Percentiles rank a stretch among this genome's conserved stretches.
Conservation (phyloP, 1,140 invertebrate species). For the Chelonus insularis region DNA sequence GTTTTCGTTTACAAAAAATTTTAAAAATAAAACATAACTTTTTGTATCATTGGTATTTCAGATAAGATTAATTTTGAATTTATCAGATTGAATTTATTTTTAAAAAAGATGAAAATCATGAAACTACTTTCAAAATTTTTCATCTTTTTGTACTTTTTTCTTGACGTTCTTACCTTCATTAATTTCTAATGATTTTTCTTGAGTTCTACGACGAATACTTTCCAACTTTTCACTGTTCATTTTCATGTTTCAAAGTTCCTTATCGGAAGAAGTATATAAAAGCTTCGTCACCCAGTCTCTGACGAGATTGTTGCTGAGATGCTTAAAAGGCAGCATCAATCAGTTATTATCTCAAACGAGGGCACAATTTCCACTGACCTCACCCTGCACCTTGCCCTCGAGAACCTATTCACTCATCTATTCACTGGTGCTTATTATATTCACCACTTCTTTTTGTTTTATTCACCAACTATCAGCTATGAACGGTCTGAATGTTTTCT, state of each 20-base stretch:
- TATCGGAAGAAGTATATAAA: background rate
- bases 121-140: no score
- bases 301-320: conserved; percentile 21
- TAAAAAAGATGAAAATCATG: no score
- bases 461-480: no score
- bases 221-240: background rate
- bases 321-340: conserved; percentile 15
- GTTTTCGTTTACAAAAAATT: no score
- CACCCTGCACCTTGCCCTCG: conserved; percentile 1
- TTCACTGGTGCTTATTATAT: background rate
- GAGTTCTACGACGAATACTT: background rate
- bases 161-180: background rate
- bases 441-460: no score
- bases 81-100: no score
- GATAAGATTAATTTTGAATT: no score
- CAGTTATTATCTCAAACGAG: conserved; percentile 13
- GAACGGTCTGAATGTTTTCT: no score
- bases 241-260: no score
- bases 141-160: no score
- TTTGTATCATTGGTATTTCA: no score
- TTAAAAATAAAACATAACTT: no score
- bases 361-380: conserved; percentile 19
- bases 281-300: conserved; percentile 23
- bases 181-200: background rate
- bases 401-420: background rate